These are phyloP conservation scores for Protodeltote pygarga DNA, from an alignment of 2,888 invertebrate species.

Conservation along the genomic window DNA sequence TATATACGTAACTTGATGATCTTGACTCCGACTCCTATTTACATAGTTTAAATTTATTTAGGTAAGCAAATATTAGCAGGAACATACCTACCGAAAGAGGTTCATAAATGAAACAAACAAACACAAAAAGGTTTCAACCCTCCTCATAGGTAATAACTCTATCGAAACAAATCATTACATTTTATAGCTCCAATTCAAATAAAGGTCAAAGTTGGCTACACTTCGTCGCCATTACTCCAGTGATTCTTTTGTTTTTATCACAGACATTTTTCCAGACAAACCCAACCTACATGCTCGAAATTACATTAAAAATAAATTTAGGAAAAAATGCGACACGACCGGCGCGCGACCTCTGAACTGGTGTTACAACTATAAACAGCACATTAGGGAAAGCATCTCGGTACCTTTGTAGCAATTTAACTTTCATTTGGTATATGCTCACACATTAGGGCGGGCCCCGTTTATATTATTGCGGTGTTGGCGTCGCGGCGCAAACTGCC, in stretches of 20 bases:
- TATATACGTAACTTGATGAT: too few relatives aligned
- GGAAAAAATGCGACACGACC: slow-evolving; percentile 27
- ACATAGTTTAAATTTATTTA: too few relatives aligned
- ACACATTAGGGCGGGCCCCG: slow-evolving; percentile 59
- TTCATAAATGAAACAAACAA: too few relatives aligned
- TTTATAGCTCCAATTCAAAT: neutral
- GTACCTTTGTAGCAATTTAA: slow-evolving; percentile 54
- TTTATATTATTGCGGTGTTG: slow-evolving; percentile 68
- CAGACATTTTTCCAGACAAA: slow-evolving; percentile 20
- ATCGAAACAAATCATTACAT: too few relatives aligned
- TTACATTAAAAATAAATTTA: slow-evolving; percentile 40
- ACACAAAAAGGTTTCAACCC: too few relatives aligned
- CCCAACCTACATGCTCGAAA: slow-evolving; percentile 21
- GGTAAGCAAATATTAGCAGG: too few relatives aligned
- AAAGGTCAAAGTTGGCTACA: too few relatives aligned
- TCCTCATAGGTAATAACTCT: too few relatives aligned
- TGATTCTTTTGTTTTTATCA: slow-evolving; percentile 27
- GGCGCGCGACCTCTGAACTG: slow-evolving; percentile 23
- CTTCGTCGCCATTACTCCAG: slow-evolving; percentile 10
- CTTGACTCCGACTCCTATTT: too few relatives aligned
- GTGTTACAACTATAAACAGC: slow-evolving; percentile 53
- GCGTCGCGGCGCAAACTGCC: slow-evolving; percentile 57
- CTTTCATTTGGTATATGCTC: slow-evolving; percentile 58
- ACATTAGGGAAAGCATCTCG: slow-evolving; percentile 50
- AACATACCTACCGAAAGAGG: too few relatives aligned